Evolutionary conservation across 2,888 invertebrate genomes (phyloP), one percentile per base, ranked within the genome.

Genomic region (Pristionchus maxplancki): DNA sequence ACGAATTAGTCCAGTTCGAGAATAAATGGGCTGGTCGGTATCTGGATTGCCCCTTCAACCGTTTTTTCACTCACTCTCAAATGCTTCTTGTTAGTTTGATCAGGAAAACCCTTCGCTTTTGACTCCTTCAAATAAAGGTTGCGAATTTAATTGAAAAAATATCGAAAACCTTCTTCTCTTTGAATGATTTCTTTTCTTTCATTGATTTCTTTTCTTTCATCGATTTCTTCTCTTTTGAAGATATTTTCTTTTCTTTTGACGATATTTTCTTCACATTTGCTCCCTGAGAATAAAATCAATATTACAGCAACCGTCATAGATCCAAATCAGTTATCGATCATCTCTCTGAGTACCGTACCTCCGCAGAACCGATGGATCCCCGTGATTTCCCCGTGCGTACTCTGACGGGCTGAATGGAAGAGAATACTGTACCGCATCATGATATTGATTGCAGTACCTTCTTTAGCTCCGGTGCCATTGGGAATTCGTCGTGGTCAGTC

Each of bases 381-480:
- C 58, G n/a, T 15, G 78, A 78, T 48, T 78, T 74, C 40, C 71
- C 71, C 37, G 71, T 78, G 78, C 78, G 78, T 28, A 28, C 44
- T 78, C 20, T 78, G 78, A 78, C 78, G 78, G 78, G 78, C 78
- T 78, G 78, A n/a, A 28, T 1, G 0, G 28, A 31, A 2, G 78
- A n/a, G 4, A 78, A 6, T 78, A 44, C 78, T 48, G 44, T 44
- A 78, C 44, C n/a, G 78, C 48, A 48, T 44, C 71, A 15, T 5
- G 0, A 40, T 11, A 0, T 1, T 6, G 31, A 15, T 31, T 34
- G 34, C 71, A 2, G 37, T 78, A 78, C 78, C 78, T 78, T 78
- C 44, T 78, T 78, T 48, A 13, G n/a, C 44, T 78, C 78, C 44
- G 78, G 78, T 44, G 78, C 78, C 78, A 78, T 78, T 78, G 78